These are phyloP conservation scores for Andrena dorsata DNA, from an alignment of 2,888 invertebrate genomes.

Conservation along the genomic window DNA sequence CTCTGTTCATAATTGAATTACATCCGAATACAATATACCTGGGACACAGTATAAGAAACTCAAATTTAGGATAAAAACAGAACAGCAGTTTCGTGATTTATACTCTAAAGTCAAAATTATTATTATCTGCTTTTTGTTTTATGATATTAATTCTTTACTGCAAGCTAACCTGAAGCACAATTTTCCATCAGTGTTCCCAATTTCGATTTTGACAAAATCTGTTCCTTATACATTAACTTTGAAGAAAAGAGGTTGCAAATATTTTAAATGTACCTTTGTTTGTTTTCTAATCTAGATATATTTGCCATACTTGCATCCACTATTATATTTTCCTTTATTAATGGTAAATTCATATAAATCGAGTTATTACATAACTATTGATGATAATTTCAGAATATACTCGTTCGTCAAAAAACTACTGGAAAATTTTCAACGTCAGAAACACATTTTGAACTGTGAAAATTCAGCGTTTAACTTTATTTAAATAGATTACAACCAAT, in stretches of 20 bases:
- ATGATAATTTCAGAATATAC: too few relatives aligned
- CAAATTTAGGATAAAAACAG: too few relatives aligned
- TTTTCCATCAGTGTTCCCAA: neutral
- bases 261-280: neutral
- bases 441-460: neutral
- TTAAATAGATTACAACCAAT: neutral
- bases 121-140: too few relatives aligned
- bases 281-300: neutral
- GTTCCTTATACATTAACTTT: neutral
- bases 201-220: neutral
- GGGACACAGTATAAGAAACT: too few relatives aligned
- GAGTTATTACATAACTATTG: neutral
- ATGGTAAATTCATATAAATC: too few relatives aligned
- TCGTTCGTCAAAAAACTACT: neutral
- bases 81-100: too few relatives aligned
- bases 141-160: neutral
- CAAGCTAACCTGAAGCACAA: neutral
- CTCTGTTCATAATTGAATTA: too few relatives aligned
- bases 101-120: too few relatives aligned
- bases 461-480: slow-evolving; percentile 8
- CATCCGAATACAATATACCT: too few relatives aligned
- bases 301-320: neutral
- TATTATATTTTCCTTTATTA: too few relatives aligned
- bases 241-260: neutral
- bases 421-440: neutral